A percentile compares a stretch with the other conserved stretches of the same genome.
Conservation (phyloP, 2,113 vertebrate species). For the Zosterops lateralis region DNA sequence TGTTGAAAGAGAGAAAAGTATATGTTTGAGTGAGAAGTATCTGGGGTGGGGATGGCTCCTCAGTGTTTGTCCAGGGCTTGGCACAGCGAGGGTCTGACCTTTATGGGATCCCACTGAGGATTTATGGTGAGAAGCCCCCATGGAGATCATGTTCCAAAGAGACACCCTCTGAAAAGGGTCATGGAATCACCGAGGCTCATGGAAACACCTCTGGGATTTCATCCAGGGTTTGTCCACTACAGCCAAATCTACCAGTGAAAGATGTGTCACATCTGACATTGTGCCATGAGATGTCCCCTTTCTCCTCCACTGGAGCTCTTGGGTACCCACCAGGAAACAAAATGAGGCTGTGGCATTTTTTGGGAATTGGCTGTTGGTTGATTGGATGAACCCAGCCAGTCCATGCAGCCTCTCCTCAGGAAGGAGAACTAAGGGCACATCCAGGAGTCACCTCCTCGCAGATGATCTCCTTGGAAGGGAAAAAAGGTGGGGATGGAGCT, state of each 20-base stretch:
- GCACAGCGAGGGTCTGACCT: accelerated
- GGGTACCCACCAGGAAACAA: too few relatives aligned
- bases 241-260: background rate
- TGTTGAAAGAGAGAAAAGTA: accelerated
- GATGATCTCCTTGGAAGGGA: background rate
- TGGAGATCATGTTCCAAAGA: accelerated
- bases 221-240: too few relatives aligned
- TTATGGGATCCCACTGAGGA: background rate
- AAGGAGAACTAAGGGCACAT: background rate
- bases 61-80: background rate
- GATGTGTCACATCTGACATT: background rate
- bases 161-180: too few relatives aligned
- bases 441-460: background rate
- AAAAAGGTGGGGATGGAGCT: background rate
- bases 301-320: accelerated
- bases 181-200: accelerated
- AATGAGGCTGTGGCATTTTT: accelerated
- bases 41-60: background rate
- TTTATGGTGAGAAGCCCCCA: background rate
- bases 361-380: background rate
- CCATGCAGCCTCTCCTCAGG: background rate
- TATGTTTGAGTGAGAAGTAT: background rate
- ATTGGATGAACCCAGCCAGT: background rate
- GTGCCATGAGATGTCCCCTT: too few relatives aligned
- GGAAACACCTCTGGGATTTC: background rate